A percentile compares a stretch with the other conserved stretches of the same genome.
Evolutionary conservation across 2,888 invertebrate genomes (phyloP).

Genomic region (Apodemia hepburni): DNA sequence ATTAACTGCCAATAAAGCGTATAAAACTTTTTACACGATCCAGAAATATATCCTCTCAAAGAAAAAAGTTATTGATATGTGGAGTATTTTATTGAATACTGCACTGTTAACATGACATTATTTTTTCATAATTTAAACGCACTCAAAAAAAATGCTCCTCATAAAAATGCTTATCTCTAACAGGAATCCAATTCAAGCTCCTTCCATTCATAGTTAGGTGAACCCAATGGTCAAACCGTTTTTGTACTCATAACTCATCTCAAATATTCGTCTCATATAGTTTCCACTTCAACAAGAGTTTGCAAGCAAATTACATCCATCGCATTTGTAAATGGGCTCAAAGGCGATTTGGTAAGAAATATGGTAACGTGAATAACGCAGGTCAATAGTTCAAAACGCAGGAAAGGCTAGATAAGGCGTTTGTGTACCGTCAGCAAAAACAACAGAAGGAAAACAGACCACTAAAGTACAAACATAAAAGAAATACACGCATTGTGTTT

Average conservation of each 20-base stretch:
- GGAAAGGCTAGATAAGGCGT: slow-evolving; percentile 23
- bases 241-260: not conserved
- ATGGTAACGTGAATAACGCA: slow-evolving; percentile 38
- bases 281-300: slow-evolving; percentile 7
- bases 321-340: slow-evolving; percentile 5
- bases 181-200: too few species aligned
- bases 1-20: not conserved
- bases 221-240: too few species aligned
- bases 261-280: not conserved
- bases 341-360: slow-evolving; percentile 25
- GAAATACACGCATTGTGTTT: too few species aligned
- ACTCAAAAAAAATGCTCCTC: too few species aligned
- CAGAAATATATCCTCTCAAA: not conserved
- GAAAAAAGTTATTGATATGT: not conserved
- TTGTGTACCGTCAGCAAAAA: not conserved
- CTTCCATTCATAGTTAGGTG: too few species aligned
- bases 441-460: not conserved
- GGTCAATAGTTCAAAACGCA: slow-evolving; percentile 55
- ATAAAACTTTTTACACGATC: not conserved
- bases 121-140: too few species aligned
- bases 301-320: slow-evolving; percentile 4
- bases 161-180: too few species aligned
- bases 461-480: too few species aligned
- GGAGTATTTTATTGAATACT: too few species aligned
- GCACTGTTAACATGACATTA: too few species aligned